Percentiles rank a stretch among this genome's conserved stretches.
These are phyloP conservation scores for Rhabditophanes sp. DNA, from an alignment of 2,888 invertebrate species.

Conservation along the genomic window DNA sequence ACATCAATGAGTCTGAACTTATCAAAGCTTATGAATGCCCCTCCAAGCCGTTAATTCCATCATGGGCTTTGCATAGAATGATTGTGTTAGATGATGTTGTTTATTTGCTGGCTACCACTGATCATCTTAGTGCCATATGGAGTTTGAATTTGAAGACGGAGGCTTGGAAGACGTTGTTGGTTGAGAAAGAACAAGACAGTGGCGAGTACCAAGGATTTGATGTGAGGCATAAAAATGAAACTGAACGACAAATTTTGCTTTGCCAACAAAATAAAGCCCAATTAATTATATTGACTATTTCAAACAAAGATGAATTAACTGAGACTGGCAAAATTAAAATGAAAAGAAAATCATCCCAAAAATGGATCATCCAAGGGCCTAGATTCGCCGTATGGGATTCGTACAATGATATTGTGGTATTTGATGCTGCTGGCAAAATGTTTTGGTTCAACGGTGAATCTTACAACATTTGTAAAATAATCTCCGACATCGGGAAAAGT, in stretches of 20 bases:
- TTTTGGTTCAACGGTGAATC: slow-evolving; percentile 19
- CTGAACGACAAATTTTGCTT: slow-evolving; percentile 15
- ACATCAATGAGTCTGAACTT: too few species aligned
- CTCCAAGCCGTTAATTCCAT: slow-evolving; percentile 9
- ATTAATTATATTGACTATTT: slow-evolving; percentile 14
- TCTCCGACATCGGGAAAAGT: slow-evolving; percentile 18
- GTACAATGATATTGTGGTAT: slow-evolving; percentile 24
- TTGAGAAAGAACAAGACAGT: too few species aligned
- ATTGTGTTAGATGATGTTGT: slow-evolving; percentile 11
- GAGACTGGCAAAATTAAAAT: slow-evolving; percentile 15
- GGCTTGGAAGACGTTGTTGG: too few species aligned
- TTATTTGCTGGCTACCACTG: slow-evolving; percentile 19
- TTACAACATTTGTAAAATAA: slow-evolving; percentile 19
- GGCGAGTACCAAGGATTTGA: slow-evolving; percentile 15
- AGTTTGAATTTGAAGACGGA: slow-evolving; percentile 11
- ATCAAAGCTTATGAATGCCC: slow-evolving; percentile 18
- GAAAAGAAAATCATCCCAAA: slow-evolving; percentile 16
- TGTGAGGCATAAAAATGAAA: slow-evolving; percentile 10
- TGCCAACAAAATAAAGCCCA: slow-evolving; percentile 18
- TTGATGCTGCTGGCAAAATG: slow-evolving; percentile 21
- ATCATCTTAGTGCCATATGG: slow-evolving; percentile 16
- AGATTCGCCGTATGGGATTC: slow-evolving; percentile 14
- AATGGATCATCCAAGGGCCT: slow-evolving; percentile 24
- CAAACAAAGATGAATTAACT: slow-evolving; percentile 11
- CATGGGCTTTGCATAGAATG: slow-evolving; percentile 15